phyloP scores from a whole-genome alignment of 2,888 invertebrate species.

The Argyra leucocephala region DNA sequence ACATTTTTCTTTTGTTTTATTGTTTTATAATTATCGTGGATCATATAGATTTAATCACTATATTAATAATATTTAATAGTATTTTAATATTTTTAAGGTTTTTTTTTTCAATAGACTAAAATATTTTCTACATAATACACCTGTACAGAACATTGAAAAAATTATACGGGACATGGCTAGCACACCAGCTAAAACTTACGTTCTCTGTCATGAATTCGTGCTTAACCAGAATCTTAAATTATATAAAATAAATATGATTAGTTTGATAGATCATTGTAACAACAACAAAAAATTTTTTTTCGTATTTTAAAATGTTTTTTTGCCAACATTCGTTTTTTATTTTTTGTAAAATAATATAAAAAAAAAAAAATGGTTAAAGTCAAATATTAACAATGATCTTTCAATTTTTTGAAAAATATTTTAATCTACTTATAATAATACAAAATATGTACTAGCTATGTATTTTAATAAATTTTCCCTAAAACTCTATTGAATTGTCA shows the following conservation, averaged over 20 bases:
- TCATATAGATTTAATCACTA: too few relatives aligned
- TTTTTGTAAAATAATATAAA: not conserved
- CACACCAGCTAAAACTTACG: not conserved
- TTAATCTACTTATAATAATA: not conserved
- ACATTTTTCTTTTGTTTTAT: too few relatives aligned
- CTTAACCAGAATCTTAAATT: not conserved
- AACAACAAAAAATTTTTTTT: not conserved
- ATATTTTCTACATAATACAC: not conserved
- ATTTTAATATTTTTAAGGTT: too few relatives aligned
- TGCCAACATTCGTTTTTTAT: not conserved
- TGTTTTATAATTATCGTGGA: too few relatives aligned
- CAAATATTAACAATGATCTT: slow-evolving; percentile 2
- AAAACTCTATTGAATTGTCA: too few relatives aligned
- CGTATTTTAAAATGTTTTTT: not conserved
- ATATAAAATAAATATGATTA: not conserved
- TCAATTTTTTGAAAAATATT: not conserved
- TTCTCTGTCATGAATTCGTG: slow-evolving; percentile 1
- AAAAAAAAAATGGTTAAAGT: too few relatives aligned
- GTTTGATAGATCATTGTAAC: not conserved
- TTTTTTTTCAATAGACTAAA: too few relatives aligned
- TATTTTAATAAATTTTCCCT: slow-evolving; percentile 10
- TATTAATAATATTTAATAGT: too few relatives aligned
- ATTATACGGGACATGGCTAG: not conserved
- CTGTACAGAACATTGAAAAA: not conserved
- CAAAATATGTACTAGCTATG: too few relatives aligned